Conservation (phyloP, 2,113 vertebrate genomes). For the Pelecanus crispus region DNA sequence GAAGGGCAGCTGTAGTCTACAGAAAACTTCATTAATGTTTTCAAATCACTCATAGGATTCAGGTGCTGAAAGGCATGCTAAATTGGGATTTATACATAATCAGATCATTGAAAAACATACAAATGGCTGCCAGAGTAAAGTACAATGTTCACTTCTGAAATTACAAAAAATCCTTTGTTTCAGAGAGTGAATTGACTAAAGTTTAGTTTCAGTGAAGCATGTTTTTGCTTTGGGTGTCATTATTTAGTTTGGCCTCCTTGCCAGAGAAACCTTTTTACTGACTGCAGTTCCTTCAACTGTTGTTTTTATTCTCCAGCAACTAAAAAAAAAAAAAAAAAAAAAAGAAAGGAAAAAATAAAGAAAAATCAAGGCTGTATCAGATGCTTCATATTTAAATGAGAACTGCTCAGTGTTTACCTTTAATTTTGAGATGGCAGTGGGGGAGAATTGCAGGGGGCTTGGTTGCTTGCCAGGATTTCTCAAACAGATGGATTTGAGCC, state of each 20-base stretch:
- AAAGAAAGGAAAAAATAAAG: neutral
- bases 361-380: conserved; percentile 42
- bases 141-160: conserved; percentile 80
- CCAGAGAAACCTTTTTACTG: conserved; percentile 72
- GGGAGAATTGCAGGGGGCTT: conserved; percentile 60
- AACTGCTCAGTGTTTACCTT: conserved; percentile 65
- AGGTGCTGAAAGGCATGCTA: conserved; percentile 76
- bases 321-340: neutral
- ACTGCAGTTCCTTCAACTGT: conserved; percentile 64
- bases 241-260: conserved; percentile 78
- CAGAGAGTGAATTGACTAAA: conserved; percentile 72
- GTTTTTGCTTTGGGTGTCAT: conserved; percentile 83
- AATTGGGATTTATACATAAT: conserved; percentile 76
- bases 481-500: conserved; percentile 66
- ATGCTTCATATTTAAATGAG: conserved; percentile 72
- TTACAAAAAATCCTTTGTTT: conserved; percentile 82
- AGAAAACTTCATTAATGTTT: conserved; percentile 72
- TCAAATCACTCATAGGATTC: conserved; percentile 71
- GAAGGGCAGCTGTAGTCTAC: conserved; percentile 46
- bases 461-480: conserved; percentile 65
- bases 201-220: conserved; percentile 77
- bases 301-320: conserved; percentile 70
- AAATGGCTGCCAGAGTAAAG: conserved; percentile 75
- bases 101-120: conserved; percentile 74
- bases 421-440: conserved; percentile 62